Conservation (phyloP, 2,888 invertebrate genomes). For the Eucriotettix oculatus region DNA sequence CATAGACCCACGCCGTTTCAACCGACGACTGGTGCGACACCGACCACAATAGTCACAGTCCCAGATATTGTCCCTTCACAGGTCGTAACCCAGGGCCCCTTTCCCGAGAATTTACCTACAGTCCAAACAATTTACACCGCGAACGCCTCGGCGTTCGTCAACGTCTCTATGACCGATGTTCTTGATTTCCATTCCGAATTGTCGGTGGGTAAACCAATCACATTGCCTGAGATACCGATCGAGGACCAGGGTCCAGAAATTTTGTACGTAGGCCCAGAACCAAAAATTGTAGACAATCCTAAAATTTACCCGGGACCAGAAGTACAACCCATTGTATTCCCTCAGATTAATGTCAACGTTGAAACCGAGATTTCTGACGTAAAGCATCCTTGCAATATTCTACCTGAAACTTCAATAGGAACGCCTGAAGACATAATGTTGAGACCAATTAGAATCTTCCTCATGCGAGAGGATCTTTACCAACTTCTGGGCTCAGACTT, state of each 20-base stretch:
- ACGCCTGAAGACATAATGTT: neutral
- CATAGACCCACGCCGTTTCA: neutral
- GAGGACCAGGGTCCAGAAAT: neutral
- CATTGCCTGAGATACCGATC: no score
- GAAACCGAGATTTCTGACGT: neutral
- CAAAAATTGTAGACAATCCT: neutral
- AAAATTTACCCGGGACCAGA: neutral
- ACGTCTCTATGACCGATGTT: no score
- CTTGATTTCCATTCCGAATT: no score
- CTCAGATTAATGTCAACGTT: neutral
- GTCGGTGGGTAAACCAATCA: no score
- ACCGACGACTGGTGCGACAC: neutral
- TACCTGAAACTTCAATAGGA: neutral
- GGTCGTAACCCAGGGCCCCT: neutral
- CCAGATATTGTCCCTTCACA: neutral
- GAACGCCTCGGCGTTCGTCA: no score
- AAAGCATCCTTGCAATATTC: neutral
- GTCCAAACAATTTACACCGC: no score
- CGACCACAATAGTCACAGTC: neutral
- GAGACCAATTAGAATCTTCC: neutral
- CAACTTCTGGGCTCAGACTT: neutral
- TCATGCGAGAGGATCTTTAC: neutral
- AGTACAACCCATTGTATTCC: neutral
- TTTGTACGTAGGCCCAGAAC: neutral
- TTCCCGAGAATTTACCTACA: no score